Evolutionary conservation across 1,140 invertebrate species (phyloP), one percentile per base, ranked within the genome.

Genomic region (Halyomorpha halys): DNA sequence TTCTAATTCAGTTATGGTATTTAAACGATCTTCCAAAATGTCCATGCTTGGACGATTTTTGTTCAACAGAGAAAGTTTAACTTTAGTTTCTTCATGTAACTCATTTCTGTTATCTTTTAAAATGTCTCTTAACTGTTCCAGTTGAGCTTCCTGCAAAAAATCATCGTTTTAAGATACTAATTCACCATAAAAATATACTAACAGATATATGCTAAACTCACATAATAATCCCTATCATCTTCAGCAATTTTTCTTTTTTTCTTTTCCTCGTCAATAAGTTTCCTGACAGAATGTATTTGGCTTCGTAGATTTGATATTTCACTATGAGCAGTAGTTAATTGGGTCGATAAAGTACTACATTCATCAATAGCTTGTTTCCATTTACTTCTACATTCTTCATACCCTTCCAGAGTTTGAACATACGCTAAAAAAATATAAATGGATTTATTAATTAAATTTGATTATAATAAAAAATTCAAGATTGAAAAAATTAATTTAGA

Each of bases 41-140:
- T 76, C 76, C 19, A 76, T 45, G 44, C 75, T 77, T 16, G 71
- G 68, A 53, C 73, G 71, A 19, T 72, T 71, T 69, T 75, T 76
- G 69, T 86, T 84, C 0, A 92, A 75, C 72, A 88, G 89, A 39
- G 85, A 84, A 1, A 92, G 76, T 72, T 90, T 89, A 70, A 92
- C 87, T 47, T 84, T 80, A 0, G 88, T 89, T 71, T 91, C 86
- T 71, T 90, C 82, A 70, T 86, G 84, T 5, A 89, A 68, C 66
- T 83, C 85, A 30, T 81, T 77, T 51, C 82, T 77, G 63, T 81
- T 80, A 68, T 89, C 84, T 68, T 83, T 81, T 65, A 86, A 80
- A 15, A 91, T 71, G 70, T 91, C 86, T 53, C 84, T 79, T 0
- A 88, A 86, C 70, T 86, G 76, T 44, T 79, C 75, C 65, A 92